These are phyloP conservation scores for Drosophila carrolli DNA, from an alignment of 1,140 invertebrate species.

Conservation along the genomic window DNA sequence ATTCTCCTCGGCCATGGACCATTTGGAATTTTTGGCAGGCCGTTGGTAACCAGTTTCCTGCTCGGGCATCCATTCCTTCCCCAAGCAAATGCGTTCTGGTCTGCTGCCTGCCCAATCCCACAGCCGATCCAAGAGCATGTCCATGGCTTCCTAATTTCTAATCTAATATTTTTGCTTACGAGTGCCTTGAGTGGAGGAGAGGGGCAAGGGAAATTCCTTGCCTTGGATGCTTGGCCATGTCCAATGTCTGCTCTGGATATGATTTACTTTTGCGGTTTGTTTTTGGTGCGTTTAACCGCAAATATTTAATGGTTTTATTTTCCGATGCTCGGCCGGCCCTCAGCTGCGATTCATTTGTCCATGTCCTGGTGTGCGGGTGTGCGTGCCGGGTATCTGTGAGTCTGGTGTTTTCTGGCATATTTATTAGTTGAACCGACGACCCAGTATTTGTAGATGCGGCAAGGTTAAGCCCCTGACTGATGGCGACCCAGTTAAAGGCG, in stretches of 20 bases:
- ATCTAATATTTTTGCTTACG: slow-evolving; percentile 80
- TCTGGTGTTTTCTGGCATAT: slow-evolving; percentile 69
- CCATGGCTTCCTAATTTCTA: slow-evolving; percentile 78
- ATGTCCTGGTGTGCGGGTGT: slow-evolving; percentile 42
- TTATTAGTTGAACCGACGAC: slow-evolving; percentile 73
- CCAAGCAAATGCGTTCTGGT: slow-evolving; percentile 65
- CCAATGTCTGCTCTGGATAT: slow-evolving; percentile 71
- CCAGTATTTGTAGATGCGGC: slow-evolving; percentile 60
- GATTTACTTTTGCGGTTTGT: slow-evolving; percentile 82
- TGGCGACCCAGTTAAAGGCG: slow-evolving; percentile 49
- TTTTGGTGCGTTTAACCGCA: slow-evolving; percentile 83
- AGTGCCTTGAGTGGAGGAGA: not conserved
- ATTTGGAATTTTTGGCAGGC: slow-evolving; percentile 73
- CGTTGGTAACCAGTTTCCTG: slow-evolving; percentile 47
- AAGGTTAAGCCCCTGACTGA: slow-evolving; percentile 66
- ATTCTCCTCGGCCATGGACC: slow-evolving; percentile 73
- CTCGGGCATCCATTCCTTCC: not conserved
- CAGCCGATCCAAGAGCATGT: slow-evolving; percentile 28
- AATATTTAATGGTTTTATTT: slow-evolving; percentile 84
- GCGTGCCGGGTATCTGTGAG: slow-evolving; percentile 33
- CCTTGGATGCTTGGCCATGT: slow-evolving; percentile 61
- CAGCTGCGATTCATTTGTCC: slow-evolving; percentile 79
- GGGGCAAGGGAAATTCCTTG: slow-evolving; percentile 45
- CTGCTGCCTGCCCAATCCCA: slow-evolving; percentile 56
- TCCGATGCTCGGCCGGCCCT: slow-evolving; percentile 44